A percentile compares a stretch with the other conserved stretches of the same genome.
Evolutionary conservation across 2,113 vertebrate species (phyloP).

Genomic region (Prochilodus magdalenae): DNA sequence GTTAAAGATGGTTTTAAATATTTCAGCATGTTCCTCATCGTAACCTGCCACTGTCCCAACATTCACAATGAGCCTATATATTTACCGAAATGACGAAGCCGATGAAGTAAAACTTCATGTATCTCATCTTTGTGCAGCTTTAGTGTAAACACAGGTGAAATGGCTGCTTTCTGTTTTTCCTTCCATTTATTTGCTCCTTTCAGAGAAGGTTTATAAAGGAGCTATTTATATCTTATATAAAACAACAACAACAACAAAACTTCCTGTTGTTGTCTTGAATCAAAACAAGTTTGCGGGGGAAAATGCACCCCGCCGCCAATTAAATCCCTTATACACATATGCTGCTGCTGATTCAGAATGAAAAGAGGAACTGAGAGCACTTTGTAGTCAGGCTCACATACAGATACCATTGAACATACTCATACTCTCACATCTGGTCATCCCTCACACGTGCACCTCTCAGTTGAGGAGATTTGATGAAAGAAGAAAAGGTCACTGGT

Average conservation of each 20-base stretch:
- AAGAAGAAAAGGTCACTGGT: constrained; percentile 96
- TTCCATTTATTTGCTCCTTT: background rate
- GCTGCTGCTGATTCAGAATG: constrained; percentile 81
- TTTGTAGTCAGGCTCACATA: constrained; percentile 70
- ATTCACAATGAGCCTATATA: no score
- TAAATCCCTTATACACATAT: constrained; percentile 26
- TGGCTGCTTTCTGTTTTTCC: no score
- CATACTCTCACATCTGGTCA: constrained; percentile 69
- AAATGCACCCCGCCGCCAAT: constrained; percentile 39
- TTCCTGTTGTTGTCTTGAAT: constrained; percentile 72
- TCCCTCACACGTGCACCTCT: constrained; percentile 79
- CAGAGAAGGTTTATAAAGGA: background rate
- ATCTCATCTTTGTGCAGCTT: no score
- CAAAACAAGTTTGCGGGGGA: constrained; percentile 68
- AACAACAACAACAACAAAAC: constrained; percentile 54
- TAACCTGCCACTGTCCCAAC: no score
- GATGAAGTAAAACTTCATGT: no score
- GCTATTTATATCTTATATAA: constrained; percentile 56
- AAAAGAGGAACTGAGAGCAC: constrained; percentile 92
- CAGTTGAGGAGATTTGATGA: constrained; percentile 82
- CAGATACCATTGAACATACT: constrained; percentile 10
- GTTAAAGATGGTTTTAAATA: no score
- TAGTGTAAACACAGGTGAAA: no score
- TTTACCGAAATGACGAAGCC: no score
- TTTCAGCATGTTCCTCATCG: no score